These are phyloP conservation scores for Callospermophilus lateralis DNA, from an alignment of 2,113 vertebrate species.

Conservation along the genomic window DNA sequence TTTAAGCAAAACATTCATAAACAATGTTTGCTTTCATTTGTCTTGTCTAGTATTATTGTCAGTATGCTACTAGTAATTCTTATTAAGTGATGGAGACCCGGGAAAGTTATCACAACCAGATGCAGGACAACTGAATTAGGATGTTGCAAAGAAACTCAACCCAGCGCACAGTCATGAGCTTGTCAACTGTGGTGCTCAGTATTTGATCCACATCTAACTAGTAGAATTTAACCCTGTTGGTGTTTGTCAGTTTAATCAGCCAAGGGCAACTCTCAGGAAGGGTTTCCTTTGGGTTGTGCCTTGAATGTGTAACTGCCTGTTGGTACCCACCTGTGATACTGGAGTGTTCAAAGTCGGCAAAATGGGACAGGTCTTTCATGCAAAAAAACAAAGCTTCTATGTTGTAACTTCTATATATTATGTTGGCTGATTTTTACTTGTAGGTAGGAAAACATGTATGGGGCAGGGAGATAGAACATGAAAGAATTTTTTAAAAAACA, in stretches of 20 bases:
- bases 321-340: not conserved
- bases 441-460: not conserved
- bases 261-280: constrained; percentile 16
- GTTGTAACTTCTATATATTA: not conserved
- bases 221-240: not conserved
- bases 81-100: not conserved
- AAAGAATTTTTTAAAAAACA: not conserved
- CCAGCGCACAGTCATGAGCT: not conserved
- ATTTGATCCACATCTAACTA: not conserved
- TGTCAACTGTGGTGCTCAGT: not conserved
- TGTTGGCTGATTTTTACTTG: not conserved
- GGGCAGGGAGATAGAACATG: not conserved
- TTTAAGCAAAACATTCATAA: constrained; percentile 11
- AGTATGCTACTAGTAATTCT: not conserved
- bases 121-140: not conserved
- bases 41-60: not conserved
- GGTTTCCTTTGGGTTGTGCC: not conserved
- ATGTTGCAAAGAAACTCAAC: not conserved
- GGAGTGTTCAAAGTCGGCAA: not conserved
- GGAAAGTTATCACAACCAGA: not conserved
- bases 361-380: not conserved
- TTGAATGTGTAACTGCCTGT: not conserved
- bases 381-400: not conserved
- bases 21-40: not conserved
- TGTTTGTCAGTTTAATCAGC: not conserved